phyloP scores from a whole-genome alignment of 2,888 invertebrate species.

The Falcaria lacertinaria region DNA sequence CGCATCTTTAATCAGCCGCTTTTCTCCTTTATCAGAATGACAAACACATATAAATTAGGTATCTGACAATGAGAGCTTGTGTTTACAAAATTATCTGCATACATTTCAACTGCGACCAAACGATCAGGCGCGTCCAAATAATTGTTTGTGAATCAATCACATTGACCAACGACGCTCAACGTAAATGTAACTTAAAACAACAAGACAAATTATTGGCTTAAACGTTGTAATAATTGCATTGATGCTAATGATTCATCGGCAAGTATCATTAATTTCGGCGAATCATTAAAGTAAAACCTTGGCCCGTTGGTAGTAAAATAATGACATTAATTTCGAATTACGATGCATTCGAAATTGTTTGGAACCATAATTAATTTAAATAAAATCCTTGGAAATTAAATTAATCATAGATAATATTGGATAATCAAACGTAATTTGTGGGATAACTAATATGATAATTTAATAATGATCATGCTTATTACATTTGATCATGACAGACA shows the following conservation, averaged over 20 bases:
- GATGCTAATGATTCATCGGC: slow-evolving; percentile 28
- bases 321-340: background rate
- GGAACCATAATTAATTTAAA: background rate
- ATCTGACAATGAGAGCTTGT: background rate
- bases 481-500: background rate
- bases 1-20: too few relatives aligned
- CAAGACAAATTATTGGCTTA: slow-evolving; percentile 15
- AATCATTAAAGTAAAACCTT: slow-evolving; percentile 22
- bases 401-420: background rate
- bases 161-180: background rate
- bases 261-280: slow-evolving; percentile 33
- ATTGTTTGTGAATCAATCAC: background rate
- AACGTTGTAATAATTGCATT: slow-evolving; percentile 26
- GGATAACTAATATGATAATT: background rate
- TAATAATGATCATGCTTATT: background rate
- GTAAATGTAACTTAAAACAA: background rate
- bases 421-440: background rate
- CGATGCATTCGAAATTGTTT: background rate
- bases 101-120: background rate
- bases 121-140: background rate
- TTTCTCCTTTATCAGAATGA: too few relatives aligned
- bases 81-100: background rate
- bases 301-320: slow-evolving; percentile 10
- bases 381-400: background rate
- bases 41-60: too few relatives aligned